Conservation (phyloP, 2,113 vertebrate species). For the Acrocephalus kingi region DNA sequence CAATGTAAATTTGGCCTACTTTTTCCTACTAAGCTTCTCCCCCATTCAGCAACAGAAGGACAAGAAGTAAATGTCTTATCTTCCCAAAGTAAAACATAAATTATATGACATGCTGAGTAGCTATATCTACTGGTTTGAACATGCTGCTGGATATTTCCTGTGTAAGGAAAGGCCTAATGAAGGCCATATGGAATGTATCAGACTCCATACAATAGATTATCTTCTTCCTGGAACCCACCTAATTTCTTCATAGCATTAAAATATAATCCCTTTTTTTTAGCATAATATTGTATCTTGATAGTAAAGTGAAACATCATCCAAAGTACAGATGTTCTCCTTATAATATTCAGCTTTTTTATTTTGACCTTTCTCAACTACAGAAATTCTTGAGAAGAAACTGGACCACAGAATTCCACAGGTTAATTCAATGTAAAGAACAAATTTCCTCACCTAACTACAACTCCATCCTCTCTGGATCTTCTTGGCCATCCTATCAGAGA, state of each 20-base stretch:
- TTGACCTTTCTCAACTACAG: neutral
- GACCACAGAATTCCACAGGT: neutral
- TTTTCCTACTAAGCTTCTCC: neutral
- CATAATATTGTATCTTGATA: neutral
- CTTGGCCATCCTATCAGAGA: neutral
- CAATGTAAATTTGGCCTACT: neutral
- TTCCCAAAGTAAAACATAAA: neutral
- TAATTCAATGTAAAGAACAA: neutral
- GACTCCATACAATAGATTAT: neutral
- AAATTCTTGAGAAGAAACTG: neutral
- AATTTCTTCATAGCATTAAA: neutral
- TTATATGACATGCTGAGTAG: neutral
- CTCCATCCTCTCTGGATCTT: neutral
- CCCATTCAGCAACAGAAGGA: neutral
- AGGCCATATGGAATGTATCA: neutral
- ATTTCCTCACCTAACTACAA: neutral
- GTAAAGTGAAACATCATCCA: neutral
- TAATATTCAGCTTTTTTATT: neutral
- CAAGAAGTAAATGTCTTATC: neutral
- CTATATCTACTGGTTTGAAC: neutral
- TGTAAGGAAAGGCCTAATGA: neutral
- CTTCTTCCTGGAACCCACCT: neutral
- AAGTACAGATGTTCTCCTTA: neutral
- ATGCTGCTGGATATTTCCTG: neutral
- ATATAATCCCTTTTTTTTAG: neutral